Conservation (phyloP, 2,888 invertebrate species). For the Empis stercorea region DNA sequence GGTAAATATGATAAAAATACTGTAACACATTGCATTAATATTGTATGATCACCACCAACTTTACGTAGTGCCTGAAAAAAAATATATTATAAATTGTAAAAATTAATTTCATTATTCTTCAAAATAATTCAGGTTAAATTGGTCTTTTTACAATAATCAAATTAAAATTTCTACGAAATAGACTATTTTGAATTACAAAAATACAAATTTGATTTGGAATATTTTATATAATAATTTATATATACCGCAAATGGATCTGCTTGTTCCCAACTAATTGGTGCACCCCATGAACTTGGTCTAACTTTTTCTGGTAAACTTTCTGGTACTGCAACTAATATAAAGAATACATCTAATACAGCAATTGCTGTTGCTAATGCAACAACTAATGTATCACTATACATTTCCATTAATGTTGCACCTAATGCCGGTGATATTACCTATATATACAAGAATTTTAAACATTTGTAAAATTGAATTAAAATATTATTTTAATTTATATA, state of each 20-base stretch:
- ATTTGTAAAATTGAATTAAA: too few species aligned
- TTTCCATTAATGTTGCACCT: slow-evolving; percentile 77
- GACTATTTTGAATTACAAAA: too few species aligned
- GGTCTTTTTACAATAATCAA: too few species aligned
- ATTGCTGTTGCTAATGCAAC: slow-evolving; percentile 93
- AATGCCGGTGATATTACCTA: slow-evolving; percentile 86
- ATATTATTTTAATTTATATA: background rate
- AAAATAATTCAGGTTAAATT: too few species aligned
- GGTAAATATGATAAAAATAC: slow-evolving; percentile 97
- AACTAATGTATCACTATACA: slow-evolving; percentile 73
- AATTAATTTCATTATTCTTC: too few species aligned
- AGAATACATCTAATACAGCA: slow-evolving; percentile 92
- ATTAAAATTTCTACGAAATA: too few species aligned
- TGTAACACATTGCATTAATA: slow-evolving; percentile 91
- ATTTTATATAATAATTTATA: slow-evolving; percentile 6
- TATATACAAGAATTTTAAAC: too few species aligned
- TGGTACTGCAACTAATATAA: slow-evolving; percentile 95
- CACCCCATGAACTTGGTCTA: slow-evolving; percentile 64
- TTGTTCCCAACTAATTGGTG: slow-evolving; percentile 91
- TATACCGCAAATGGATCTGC: slow-evolving; percentile 90
- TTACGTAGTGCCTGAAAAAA: slow-evolving; percentile 55
- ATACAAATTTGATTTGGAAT: too few species aligned
- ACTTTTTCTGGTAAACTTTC: slow-evolving; percentile 95
- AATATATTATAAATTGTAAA: too few species aligned
- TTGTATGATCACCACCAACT: slow-evolving; percentile 90